Evolutionary conservation across 2,797 vertebrate species (phyloP), one percentile per base, ranked within the genome.

Genomic region (Lithobates sylvaticus): DNA sequence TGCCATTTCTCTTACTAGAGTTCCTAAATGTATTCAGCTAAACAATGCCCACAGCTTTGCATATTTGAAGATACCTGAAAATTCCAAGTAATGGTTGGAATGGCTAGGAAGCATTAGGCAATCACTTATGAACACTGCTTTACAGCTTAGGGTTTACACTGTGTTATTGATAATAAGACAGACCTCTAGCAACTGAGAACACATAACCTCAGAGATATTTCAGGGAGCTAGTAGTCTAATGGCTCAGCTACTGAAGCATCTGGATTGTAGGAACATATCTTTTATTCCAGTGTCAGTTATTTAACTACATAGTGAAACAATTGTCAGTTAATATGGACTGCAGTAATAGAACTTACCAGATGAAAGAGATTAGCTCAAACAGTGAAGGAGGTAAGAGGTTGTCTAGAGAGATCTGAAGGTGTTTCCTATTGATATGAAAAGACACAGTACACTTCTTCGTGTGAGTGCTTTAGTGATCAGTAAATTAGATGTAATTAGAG

Each of bases 401-500:
- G 76, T 73, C 90, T 89, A 92, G 93, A 93, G 93, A 93, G 91
- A 89, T 93, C 89, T 89, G 92, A 93, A 89, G 84, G 90, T 88
- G 92, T 93, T 91, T 87, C 88, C 91, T 84, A 88, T 89, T 90
- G 89, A 89, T 92, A 89, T 88, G 91, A 94, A 93, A 94, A 92
- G 90, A 89, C 27, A 88, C 47, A 92, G 92, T 90, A 92, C 91
- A 94, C 91, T 92, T 93, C 93, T 93, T 88, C 89, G 91, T 89
- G 92, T 90, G 91, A 93, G 84, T 90, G 90, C 93, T 81, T 95
- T 93, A 94, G 92, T 95, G 94, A 95, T 95, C 88, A 91, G 92
- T 92, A 94, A 94, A 94, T 95, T 94, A 94, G 91, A 91, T 93
- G 93, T 93, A 93, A 94, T 95, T 94, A 94, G 92, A 93, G 71